Evolutionary conservation across 1,140 invertebrate genomes (phyloP).

Genomic region (Littorina saxatilis): DNA sequence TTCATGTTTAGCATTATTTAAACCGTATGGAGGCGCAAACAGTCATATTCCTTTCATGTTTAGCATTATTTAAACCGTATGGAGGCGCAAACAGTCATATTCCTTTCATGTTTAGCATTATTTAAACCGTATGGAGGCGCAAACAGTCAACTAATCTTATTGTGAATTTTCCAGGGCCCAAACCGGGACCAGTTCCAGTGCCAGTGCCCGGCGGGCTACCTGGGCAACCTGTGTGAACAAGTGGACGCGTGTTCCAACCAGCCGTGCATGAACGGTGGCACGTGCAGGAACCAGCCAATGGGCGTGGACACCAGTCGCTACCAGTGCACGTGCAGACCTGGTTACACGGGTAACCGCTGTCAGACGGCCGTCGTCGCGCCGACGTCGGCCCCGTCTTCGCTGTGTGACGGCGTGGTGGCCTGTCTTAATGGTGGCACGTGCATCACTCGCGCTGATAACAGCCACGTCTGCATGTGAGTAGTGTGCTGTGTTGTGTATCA

Average conservation of each 20-base stretch:
- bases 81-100: too few species aligned
- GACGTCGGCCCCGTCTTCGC: not conserved
- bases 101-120: too few species aligned
- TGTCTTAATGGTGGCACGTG: constrained; percentile 20
- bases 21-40: too few species aligned
- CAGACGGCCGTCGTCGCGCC: not conserved
- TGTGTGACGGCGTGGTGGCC: constrained; percentile 2
- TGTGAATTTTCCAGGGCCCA: not conserved
- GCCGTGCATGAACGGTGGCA: constrained; percentile 17
- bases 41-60: too few species aligned
- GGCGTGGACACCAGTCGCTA: not conserved
- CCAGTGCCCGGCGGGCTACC: not conserved
- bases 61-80: too few species aligned
- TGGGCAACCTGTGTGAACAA: not conserved
- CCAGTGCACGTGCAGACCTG: not conserved
- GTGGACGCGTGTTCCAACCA: not conserved
- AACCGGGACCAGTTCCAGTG: not conserved
- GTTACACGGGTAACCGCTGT: constrained; percentile 4
- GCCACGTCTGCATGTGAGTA: constrained; percentile 7
- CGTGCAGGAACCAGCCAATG: not conserved
- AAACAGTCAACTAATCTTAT: too few species aligned
- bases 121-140: too few species aligned
- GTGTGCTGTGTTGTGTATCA: too few species aligned
- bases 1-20: too few species aligned
- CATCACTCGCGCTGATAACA: not conserved